phyloP scores from a whole-genome alignment of 2,888 invertebrate genomes.

The Antitype chi region DNA sequence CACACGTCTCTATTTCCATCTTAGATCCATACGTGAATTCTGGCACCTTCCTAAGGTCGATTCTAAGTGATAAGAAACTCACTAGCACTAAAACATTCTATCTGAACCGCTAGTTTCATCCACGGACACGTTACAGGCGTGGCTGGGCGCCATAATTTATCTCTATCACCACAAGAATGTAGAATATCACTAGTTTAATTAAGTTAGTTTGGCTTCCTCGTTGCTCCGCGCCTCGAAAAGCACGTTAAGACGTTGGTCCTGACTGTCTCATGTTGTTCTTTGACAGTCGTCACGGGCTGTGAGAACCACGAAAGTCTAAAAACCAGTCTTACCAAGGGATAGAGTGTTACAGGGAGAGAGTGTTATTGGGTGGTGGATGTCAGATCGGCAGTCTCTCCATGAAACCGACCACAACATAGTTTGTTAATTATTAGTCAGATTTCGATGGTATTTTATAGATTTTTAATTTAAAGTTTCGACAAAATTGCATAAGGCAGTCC shows the following conservation, averaged over 20 bases:
- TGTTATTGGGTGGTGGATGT: too few species aligned
- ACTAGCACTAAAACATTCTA: neutral
- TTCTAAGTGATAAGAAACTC: neutral
- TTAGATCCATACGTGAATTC: neutral
- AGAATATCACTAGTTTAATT: neutral
- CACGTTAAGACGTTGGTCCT: neutral
- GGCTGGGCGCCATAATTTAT: conserved; percentile 13
- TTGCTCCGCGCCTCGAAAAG: neutral
- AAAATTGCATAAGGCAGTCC: too few species aligned
- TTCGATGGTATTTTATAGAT: neutral
- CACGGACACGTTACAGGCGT: conserved; percentile 18
- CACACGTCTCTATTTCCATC: too few species aligned
- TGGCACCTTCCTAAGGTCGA: neutral
- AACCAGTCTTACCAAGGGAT: neutral
- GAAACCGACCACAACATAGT: neutral
- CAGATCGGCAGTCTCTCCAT: neutral
- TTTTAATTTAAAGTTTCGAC: too few species aligned
- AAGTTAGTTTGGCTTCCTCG: neutral
- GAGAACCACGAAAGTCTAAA: neutral
- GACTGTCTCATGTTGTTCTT: neutral
- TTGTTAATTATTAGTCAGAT: neutral
- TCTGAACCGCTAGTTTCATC: neutral
- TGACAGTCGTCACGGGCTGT: neutral
- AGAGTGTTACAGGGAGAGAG: too few species aligned
- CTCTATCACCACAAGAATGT: neutral